Conservation (phyloP, 2,113 vertebrate species). For the Dermatemys mawii region DNA sequence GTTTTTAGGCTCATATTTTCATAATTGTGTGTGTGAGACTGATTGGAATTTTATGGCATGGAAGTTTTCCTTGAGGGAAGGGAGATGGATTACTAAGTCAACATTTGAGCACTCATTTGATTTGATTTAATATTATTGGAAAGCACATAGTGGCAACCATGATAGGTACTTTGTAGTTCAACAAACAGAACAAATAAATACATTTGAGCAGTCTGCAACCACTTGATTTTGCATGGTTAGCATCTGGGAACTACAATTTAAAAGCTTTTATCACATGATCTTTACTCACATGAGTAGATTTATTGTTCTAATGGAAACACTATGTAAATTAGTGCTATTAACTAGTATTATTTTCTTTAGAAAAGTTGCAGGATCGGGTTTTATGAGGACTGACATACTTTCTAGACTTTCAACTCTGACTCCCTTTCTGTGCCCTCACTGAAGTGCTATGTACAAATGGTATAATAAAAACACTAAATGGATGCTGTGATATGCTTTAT, state of each 20-base stretch:
- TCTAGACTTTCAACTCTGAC: background rate
- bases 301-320: background rate
- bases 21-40: slow-evolving; percentile 67
- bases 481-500: slow-evolving; percentile 41
- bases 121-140: slow-evolving; percentile 62
- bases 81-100: slow-evolving; percentile 70
- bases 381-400: background rate
- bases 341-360: slow-evolving; percentile 16
- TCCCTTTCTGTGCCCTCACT: background rate
- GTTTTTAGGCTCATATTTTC: slow-evolving; percentile 65
- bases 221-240: slow-evolving; percentile 44
- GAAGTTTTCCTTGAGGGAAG: slow-evolving; percentile 50
- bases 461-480: slow-evolving; percentile 45
- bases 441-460: slow-evolving; percentile 52
- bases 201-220: slow-evolving; percentile 17
- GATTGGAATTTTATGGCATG: slow-evolving; percentile 73
- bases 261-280: background rate
- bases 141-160: slow-evolving; percentile 48
- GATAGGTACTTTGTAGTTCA: slow-evolving; percentile 49
- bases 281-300: slow-evolving; percentile 9
- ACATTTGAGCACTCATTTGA: slow-evolving; percentile 62
- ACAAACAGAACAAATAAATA: slow-evolving; percentile 33
- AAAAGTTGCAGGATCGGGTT: slow-evolving; percentile 4
- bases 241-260: slow-evolving; percentile 3
- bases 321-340: background rate